phyloP scores from a whole-genome alignment of 1,140 invertebrate genomes.

The Phocides pigmalion region DNA sequence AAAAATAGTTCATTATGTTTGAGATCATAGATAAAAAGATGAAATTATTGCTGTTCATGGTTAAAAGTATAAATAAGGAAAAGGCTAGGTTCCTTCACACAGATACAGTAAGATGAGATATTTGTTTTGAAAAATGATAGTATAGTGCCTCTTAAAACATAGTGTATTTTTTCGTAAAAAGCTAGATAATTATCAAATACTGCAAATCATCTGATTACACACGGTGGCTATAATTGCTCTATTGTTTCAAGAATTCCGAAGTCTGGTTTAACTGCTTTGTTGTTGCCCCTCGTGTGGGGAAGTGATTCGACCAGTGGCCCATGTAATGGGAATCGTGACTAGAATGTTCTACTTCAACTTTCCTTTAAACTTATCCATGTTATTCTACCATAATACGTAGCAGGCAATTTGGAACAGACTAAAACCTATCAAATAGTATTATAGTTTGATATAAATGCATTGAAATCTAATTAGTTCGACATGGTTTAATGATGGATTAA shows the following conservation, averaged over 20 bases:
- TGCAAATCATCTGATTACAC: background rate
- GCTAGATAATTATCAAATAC: background rate
- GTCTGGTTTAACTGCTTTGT: slow-evolving; percentile 9
- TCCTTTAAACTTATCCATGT: background rate
- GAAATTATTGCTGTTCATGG: no score
- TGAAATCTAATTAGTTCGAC: no score
- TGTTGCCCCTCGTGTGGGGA: slow-evolving; percentile 33
- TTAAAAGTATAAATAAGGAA: no score
- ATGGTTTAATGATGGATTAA: no score
- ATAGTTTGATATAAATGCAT: no score
- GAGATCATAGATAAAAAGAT: no score
- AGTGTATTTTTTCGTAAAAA: slow-evolving; percentile 5
- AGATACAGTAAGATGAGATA: no score
- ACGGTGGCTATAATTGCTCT: slow-evolving; percentile 15
- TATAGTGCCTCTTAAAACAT: no score
- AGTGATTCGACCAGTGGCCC: slow-evolving; percentile 51
- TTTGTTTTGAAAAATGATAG: no score
- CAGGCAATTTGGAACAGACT: background rate
- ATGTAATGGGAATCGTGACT: slow-evolving; percentile 51
- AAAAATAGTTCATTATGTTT: no score
- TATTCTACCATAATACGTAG: background rate
- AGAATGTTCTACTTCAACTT: slow-evolving; percentile 37
- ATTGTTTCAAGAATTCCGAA: slow-evolving; percentile 11
- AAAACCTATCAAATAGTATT: no score
- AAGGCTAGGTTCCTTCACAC: no score